Conservation (phyloP, 2,113 vertebrate species). For the Holacanthus passer region DNA sequence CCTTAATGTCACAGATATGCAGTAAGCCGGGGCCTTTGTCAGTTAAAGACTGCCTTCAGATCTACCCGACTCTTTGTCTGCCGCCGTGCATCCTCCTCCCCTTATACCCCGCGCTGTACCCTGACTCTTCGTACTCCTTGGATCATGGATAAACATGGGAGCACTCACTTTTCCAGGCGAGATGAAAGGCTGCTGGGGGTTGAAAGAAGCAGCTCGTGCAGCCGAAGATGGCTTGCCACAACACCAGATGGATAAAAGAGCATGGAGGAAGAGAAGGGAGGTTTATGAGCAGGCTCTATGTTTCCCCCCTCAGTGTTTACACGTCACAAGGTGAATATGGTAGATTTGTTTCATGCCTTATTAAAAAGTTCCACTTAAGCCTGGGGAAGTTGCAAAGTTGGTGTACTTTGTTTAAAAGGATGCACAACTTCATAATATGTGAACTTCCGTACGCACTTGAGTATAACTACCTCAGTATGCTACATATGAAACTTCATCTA, state of each 20-base stretch:
- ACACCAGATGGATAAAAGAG: conserved; percentile 71
- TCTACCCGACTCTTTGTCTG: conserved; percentile 72
- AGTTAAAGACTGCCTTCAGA: conserved; percentile 75
- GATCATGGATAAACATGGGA: conserved; percentile 72
- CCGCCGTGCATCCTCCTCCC: conserved; percentile 55
- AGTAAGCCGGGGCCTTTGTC: conserved; percentile 72
- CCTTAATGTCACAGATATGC: conserved; percentile 80
- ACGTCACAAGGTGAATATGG: conserved; percentile 72
- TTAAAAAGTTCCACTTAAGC: conserved; percentile 74
- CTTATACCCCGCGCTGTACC: conserved; percentile 49
- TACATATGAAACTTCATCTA: neutral
- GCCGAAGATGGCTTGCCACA: conserved; percentile 53
- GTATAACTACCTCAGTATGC: neutral
- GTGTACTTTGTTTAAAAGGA: neutral
- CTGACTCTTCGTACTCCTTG: conserved; percentile 54
- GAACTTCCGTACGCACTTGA: neutral
- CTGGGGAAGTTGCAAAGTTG: conserved; percentile 46
- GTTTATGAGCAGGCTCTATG: conserved; percentile 39
- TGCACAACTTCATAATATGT: neutral
- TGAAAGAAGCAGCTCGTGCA: conserved; percentile 64
- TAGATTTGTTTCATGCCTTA: conserved; percentile 71
- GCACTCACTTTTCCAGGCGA: conserved; percentile 58
- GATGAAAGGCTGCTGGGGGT: conserved; percentile 67
- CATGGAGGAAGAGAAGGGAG: conserved; percentile 47
- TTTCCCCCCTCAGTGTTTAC: conserved; percentile 55